Base-by-base conservation (phyloP, 2,113 vertebrate species). In the Megalops atlanticus region DNA sequence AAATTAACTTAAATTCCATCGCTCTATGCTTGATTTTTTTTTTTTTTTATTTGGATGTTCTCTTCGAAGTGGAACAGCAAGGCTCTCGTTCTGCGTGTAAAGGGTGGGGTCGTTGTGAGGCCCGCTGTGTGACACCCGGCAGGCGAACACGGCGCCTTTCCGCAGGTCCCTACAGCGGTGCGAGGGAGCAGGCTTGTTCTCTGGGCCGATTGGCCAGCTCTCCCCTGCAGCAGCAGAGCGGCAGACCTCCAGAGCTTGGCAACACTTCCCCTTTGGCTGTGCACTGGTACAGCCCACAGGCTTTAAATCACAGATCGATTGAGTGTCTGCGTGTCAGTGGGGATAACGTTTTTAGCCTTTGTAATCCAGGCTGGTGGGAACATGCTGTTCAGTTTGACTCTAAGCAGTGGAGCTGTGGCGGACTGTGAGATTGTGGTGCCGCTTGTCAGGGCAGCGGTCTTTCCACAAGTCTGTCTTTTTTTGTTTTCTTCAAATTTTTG, bases 1-100 rank as follows among this genome's bases (percentile, higher is more conserved):
- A 10, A 43, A 27, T 77, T 82, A 77, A 76, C 68, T 82, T 81
- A 80, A 70, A 85, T 47, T 87, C 89, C 76, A 81, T 70, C 58
- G 18, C 40, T 78, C 31, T 21, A 36, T 54, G 11, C 11, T 64
- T 52, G 3, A 49, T 82, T 5, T 68, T 38, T 75, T 45, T 14
- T 31, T 47, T 27, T 78, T 79, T 39, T 54, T 77, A 58, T 69
- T 76, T 80, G 24, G 64, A 21, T 35, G 74, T 43, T 74, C 31
- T 49, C 15, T 47, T 80, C 45, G 41, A 83, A 74, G 43, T 77
- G 40, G 35, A 81, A 76, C 3, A 70, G 71, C 68, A 69, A 80
- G 35, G 33, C 74, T 70, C 80, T 39, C 80, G 81, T 84, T 84
- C 85, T 64, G 69, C 52, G 31, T 49, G 36, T 18, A 70, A 18